Conservation (phyloP, 2,113 vertebrate genomes). For the Strix uralensis region DNA sequence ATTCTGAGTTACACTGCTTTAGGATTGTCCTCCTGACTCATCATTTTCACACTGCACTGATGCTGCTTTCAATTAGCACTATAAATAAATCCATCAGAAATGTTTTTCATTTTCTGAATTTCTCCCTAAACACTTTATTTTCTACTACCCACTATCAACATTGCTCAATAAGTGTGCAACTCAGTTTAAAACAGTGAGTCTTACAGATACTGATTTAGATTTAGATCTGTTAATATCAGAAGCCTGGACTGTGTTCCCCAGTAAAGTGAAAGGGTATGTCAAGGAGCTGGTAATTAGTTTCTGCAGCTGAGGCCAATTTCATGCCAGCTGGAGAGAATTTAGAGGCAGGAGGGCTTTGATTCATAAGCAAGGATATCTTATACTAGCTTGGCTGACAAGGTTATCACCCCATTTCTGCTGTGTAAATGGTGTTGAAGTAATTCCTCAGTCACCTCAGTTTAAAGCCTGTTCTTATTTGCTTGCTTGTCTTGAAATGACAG, state of each 20-base stretch:
- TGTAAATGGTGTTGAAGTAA: background rate
- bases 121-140: background rate
- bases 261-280: background rate
- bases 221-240: background rate
- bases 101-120: background rate
- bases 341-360: slow-evolving; percentile 7
- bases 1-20: background rate
- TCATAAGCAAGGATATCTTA: background rate
- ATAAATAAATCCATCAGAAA: slow-evolving; percentile 2
- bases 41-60: background rate
- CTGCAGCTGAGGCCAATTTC: slow-evolving; percentile 45
- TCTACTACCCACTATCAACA: background rate
- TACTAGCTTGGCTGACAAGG: background rate
- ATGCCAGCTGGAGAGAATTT: slow-evolving; percentile 20
- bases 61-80: background rate
- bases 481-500: background rate
- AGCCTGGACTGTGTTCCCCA: background rate
- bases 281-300: slow-evolving; percentile 36
- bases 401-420: background rate
- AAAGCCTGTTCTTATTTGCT: background rate
- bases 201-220: background rate
- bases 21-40: slow-evolving; percentile 19
- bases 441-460: background rate
- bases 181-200: background rate
- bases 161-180: background rate